Percentiles rank a stretch among this genome's conserved stretches.
Conservation (phyloP, 2,888 invertebrate genomes). For the Parnassius orleans region DNA sequence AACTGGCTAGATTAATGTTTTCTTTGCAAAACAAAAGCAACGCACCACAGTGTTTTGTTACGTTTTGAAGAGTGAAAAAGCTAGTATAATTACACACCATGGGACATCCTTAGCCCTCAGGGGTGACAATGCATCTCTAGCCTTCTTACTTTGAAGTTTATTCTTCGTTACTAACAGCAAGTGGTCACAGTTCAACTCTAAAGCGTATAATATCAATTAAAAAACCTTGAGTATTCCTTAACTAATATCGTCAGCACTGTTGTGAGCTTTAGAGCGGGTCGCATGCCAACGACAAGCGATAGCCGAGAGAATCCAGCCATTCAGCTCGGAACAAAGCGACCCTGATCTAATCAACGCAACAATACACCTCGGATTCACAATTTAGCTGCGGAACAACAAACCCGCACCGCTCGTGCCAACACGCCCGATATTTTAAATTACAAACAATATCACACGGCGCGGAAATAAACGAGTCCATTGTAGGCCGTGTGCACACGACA, state of each 20-base stretch:
- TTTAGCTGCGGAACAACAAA: conserved; percentile 65
- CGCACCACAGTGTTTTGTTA: too few relatives aligned
- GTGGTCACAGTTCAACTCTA: too few relatives aligned
- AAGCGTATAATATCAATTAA: neutral
- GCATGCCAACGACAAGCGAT: conserved; percentile 59
- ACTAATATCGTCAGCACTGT: conserved; percentile 7
- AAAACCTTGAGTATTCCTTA: neutral
- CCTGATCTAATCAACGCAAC: conserved; percentile 78
- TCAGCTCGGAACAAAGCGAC: conserved; percentile 68
- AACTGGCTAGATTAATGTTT: too few relatives aligned
- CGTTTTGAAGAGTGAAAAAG: too few relatives aligned
- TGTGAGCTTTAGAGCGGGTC: conserved; percentile 50
- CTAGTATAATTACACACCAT: too few relatives aligned
- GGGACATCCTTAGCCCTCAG: too few relatives aligned
- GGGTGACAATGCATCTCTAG: too few relatives aligned
- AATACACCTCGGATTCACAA: conserved; percentile 70
- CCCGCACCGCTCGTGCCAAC: conserved; percentile 50
- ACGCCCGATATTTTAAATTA: conserved; percentile 74
- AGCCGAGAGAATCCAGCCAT: conserved; percentile 55
- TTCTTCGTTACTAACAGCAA: too few relatives aligned
- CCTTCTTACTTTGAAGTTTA: too few relatives aligned
- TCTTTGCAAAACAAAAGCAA: too few relatives aligned
- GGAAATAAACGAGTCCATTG: conserved; percentile 73
- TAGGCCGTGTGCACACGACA: conserved; percentile 68
- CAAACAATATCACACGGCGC: conserved; percentile 71